Conservation (phyloP, 2,797 vertebrate genomes). For the Lateolabrax maculatus region DNA sequence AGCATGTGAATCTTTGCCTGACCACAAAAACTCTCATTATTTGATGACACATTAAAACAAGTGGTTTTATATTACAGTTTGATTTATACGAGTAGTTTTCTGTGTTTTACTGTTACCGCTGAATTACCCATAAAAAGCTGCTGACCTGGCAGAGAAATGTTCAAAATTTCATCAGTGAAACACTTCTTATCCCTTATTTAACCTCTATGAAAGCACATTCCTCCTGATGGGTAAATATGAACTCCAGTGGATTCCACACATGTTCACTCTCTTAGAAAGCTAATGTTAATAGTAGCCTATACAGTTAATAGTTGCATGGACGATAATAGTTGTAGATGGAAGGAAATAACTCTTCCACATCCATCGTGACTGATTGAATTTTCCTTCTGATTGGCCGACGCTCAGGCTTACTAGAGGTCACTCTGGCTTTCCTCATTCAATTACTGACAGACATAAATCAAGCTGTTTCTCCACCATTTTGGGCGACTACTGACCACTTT, state of each 20-base stretch:
- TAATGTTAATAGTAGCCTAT: constrained; percentile 60
- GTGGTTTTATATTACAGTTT: constrained; percentile 51
- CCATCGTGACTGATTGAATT: constrained; percentile 49
- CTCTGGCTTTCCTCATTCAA: constrained; percentile 67
- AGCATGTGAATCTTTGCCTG: constrained; percentile 16
- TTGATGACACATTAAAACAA: constrained; percentile 67
- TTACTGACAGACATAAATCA: constrained; percentile 78
- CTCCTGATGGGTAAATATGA: constrained; percentile 72
- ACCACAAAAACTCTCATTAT: constrained; percentile 45
- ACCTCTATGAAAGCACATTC: constrained; percentile 56
- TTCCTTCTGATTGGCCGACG: constrained; percentile 58
- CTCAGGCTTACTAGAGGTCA: constrained; percentile 66
- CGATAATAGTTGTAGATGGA: constrained; percentile 55
- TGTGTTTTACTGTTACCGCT: constrained; percentile 56
- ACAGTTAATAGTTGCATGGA: constrained; percentile 63
- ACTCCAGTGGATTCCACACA: constrained; percentile 40
- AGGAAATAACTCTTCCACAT: constrained; percentile 63
- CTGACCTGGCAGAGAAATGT: constrained; percentile 60
- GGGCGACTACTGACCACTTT: constrained; percentile 67
- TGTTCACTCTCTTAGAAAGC: constrained; percentile 59
- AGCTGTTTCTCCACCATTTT: constrained; percentile 59
- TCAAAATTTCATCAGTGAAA: constrained; percentile 63
- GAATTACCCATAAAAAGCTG: constrained; percentile 64
- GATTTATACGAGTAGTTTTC: constrained; percentile 68
- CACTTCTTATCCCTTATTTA: constrained; percentile 44